These are phyloP conservation scores for Bradynema listronoti DNA, from an alignment of 1,140 invertebrate species.

Conservation along the genomic window DNA sequence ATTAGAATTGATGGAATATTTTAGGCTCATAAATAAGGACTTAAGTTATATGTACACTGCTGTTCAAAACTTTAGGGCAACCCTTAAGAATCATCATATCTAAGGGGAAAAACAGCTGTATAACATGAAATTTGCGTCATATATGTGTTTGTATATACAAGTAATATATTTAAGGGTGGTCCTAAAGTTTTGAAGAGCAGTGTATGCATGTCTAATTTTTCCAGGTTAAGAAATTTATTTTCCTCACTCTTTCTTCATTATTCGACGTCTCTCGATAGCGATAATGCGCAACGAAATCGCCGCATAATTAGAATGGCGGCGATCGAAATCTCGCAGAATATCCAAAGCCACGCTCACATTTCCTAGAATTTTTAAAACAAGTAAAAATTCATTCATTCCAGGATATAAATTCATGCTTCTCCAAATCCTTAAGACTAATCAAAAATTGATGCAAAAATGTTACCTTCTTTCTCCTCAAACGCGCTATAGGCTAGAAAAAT, in stretches of 20 bases:
- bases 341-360: slow-evolving; percentile 71
- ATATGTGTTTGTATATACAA: too few species aligned
- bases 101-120: not conserved
- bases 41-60: too few species aligned
- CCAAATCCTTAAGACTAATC: too few species aligned
- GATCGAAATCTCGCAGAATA: slow-evolving; percentile 76
- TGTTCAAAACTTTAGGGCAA: too few species aligned
- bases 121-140: not conserved
- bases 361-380: slow-evolving; percentile 57
- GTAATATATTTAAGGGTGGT: too few species aligned
- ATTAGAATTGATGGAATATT: too few species aligned
- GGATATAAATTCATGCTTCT: too few species aligned
- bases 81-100: too few species aligned
- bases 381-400: slow-evolving; percentile 1
- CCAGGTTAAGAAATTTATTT: too few species aligned
- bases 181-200: too few species aligned
- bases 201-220: too few species aligned
- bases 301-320: slow-evolving; percentile 67
- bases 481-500: slow-evolving; percentile 86
- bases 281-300: slow-evolving; percentile 73
- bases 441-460: not conserved
- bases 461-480: slow-evolving; percentile 77
- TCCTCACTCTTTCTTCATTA: slow-evolving; percentile 72
- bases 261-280: slow-evolving; percentile 70
- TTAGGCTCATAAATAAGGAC: too few species aligned